Base-by-base conservation (phyloP, 2,888 invertebrate genomes). In the Buathra laborator region DNA sequence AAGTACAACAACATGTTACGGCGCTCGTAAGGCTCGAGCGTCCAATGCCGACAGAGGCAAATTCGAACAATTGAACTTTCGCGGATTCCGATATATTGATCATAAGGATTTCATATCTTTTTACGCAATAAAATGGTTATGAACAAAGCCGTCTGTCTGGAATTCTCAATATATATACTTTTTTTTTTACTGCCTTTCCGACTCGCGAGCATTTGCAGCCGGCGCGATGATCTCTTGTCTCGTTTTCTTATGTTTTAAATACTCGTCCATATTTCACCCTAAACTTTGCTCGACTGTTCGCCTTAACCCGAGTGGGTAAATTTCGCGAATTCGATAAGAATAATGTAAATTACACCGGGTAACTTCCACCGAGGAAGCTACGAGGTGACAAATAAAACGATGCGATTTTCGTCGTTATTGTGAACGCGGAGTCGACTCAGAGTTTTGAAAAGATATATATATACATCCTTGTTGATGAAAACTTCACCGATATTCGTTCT, bases 241-340 rank as follows among this genome's bases (percentile, higher is more conserved):
- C 19, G 12, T 43, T 51, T 37, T 43, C 43, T 16, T 43, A 10
- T 37, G 4, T 19, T 37, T 43, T 16, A 37, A 66, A 66, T 12
- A n/a, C 3, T 19, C 16, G 16, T 16, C 66, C 19, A 46, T 32
- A 67, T 56, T 51, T 68, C 67, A 56, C 3, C 37, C 48, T 9
- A 48, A 68, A 37, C 67, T 70, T 78, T 37, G 32, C 51, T 68
- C 12, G 53, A 10, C 44, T 44, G 19, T 32, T 51, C 48, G 37
- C 6, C 37, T 12, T 43, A 19, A 37, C 19, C 62, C 14, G 62
- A n/a, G 19, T 3, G 32, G 43, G 43, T 62, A 7, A 43, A 71
- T 37, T 64, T 64, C 9, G 7, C 59, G 6, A 68, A 64, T 51
- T 79, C 44, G 51, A 72, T 53, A 64, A 71, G 64, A 64, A 64